phyloP scores from a whole-genome alignment of 1,140 invertebrate genomes.

The Lepidostoma basale region DNA sequence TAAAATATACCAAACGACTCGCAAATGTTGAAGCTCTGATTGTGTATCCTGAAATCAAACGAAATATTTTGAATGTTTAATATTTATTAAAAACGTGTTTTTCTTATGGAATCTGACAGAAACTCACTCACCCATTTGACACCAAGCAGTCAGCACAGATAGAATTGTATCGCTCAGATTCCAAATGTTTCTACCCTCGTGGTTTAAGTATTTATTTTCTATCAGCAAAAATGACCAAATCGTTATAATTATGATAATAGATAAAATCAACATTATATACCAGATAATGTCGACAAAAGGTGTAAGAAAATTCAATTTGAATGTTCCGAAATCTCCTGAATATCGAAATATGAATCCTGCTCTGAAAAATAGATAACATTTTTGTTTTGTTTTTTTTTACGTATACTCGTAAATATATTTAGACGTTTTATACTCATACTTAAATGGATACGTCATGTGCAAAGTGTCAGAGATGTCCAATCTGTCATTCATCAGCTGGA shows the following conservation, averaged over 20 bases:
- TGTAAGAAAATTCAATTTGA: constrained; percentile 30
- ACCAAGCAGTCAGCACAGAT: constrained; percentile 40
- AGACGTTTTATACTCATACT: constrained; percentile 26
- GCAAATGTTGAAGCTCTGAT: constrained; percentile 43
- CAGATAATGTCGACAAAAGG: constrained; percentile 36
- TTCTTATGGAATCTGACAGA: not conserved
- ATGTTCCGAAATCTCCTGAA: constrained; percentile 33
- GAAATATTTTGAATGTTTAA: not conserved
- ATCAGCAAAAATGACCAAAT: constrained; percentile 33
- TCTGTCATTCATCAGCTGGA: constrained; percentile 32
- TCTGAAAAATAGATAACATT: constrained; percentile 21
- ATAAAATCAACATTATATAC: constrained; percentile 30
- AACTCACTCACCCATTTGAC: constrained; percentile 40
- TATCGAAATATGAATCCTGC: constrained; percentile 40
- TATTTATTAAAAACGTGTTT: not conserved
- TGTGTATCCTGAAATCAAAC: constrained; percentile 41
- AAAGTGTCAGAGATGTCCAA: constrained; percentile 35
- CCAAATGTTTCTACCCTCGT: constrained; percentile 24
- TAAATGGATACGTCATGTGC: constrained; percentile 43
- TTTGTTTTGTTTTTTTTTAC: not conserved
- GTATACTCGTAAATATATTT: not conserved
- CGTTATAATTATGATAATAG: constrained; percentile 24
- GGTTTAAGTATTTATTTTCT: constrained; percentile 38
- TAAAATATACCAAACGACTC: constrained; percentile 49
- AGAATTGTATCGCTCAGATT: constrained; percentile 40